Conservation (phyloP, 2,888 invertebrate genomes). For the Watsonalla binaria region DNA sequence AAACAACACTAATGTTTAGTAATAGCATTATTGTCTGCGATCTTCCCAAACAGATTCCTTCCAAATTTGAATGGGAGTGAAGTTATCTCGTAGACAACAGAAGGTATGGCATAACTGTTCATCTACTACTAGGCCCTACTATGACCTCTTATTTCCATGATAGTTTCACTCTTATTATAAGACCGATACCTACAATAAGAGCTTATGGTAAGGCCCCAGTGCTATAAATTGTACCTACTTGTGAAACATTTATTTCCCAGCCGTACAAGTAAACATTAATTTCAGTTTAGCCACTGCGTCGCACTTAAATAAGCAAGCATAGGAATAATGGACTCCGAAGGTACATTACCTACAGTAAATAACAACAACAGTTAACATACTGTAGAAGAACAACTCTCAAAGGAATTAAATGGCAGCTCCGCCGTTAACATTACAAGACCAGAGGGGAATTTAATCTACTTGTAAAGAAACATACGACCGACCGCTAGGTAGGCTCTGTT, state of each 20-base stretch:
- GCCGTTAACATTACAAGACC: neutral
- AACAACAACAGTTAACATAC: neutral
- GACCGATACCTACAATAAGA: too few species aligned
- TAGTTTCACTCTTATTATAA: too few species aligned
- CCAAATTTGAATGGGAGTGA: too few species aligned
- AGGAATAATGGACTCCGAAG: neutral
- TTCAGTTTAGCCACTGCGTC: neutral
- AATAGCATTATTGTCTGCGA: too few species aligned
- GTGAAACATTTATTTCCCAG: neutral
- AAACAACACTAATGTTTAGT: too few species aligned
- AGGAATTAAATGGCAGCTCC: neutral
- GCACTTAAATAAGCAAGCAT: neutral
- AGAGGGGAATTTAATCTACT: constrained; percentile 14
- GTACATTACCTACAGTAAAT: neutral
- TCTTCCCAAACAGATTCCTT: too few species aligned
- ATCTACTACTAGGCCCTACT: too few species aligned
- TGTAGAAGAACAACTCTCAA: neutral
- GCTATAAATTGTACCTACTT: too few species aligned
- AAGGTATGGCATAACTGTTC: too few species aligned
- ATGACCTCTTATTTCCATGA: too few species aligned
- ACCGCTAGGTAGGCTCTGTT: neutral
- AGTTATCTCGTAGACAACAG: too few species aligned
- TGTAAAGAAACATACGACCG: constrained; percentile 12
- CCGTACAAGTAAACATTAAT: neutral
- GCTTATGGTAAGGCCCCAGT: too few species aligned